Evolutionary conservation across 2,888 invertebrate species (phyloP).

Genomic region (Papilio protenor): DNA sequence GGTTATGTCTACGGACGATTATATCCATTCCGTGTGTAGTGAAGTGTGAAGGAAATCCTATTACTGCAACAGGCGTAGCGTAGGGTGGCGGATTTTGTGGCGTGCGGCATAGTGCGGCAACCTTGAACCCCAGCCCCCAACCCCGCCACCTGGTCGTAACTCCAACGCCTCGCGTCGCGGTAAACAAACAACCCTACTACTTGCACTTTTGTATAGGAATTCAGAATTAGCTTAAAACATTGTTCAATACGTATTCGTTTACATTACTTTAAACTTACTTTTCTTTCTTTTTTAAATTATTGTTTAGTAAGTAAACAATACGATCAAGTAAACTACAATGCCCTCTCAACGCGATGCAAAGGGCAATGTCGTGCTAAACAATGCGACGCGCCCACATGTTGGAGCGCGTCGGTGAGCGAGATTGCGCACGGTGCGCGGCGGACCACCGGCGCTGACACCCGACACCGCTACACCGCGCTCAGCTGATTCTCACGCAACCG

Average conservation of each 20-base stretch:
- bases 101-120: slow-evolving; percentile 18
- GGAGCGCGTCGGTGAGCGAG: slow-evolving; percentile 14
- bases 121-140: slow-evolving; percentile 34
- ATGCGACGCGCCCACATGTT: slow-evolving; percentile 28
- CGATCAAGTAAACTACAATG: neutral
- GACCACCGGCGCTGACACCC: slow-evolving; percentile 41
- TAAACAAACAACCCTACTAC: slow-evolving; percentile 19
- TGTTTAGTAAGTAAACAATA: neutral
- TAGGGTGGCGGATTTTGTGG: neutral
- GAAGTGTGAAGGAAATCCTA: neutral
- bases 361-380: neutral
- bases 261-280: neutral
- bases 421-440: slow-evolving; percentile 14
- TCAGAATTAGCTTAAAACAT: neutral
- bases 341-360: neutral
- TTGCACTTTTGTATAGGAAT: neutral
- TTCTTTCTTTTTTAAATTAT: neutral
- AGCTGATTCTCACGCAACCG: slow-evolving; percentile 42
- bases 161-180: slow-evolving; percentile 10
- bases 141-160: slow-evolving; percentile 21
- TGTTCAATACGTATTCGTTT: neutral
- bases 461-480: slow-evolving; percentile 35
- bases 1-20: neutral
- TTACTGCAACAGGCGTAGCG: neutral
- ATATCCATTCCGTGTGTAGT: neutral